phyloP scores from a whole-genome alignment of 2,113 vertebrate species.

The Percina caprodes region DNA sequence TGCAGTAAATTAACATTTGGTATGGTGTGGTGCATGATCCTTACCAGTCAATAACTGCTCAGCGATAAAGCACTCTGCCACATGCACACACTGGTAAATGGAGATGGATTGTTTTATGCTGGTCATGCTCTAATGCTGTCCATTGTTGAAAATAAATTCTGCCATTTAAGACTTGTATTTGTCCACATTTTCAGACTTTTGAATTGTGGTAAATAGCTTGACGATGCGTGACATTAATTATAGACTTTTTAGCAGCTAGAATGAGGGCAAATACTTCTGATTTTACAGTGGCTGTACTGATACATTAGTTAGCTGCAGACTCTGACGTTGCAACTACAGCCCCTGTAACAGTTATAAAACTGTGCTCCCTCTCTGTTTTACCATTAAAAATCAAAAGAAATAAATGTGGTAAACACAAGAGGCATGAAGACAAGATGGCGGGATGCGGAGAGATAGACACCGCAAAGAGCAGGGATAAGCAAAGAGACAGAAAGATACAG shows the following conservation, averaged over 20 bases:
- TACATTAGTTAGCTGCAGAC: background rate
- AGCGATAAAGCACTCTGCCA: background rate
- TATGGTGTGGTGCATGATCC: background rate
- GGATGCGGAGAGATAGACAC: slow-evolving; percentile 22
- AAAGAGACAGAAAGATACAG: slow-evolving; percentile 29
- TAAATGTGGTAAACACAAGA: background rate
- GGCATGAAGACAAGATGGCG: background rate
- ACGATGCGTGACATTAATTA: background rate
- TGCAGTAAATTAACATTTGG: slow-evolving; percentile 47
- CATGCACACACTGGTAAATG: background rate
- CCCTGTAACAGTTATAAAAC: background rate
- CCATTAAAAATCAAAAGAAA: background rate
- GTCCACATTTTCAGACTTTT: background rate
- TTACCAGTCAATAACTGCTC: slow-evolving; percentile 14
- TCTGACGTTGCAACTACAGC: background rate
- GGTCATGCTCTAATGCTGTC: background rate
- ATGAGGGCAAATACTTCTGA: background rate
- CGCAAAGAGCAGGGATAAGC: background rate
- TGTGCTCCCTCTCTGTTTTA: background rate
- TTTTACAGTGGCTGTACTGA: background rate
- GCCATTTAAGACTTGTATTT: background rate
- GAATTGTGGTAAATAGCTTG: background rate
- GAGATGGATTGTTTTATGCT: background rate
- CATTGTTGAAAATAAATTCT: background rate
- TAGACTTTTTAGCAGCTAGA: background rate